phyloP scores from a whole-genome alignment of 2,113 vertebrate genomes.

The Myiozetetes cayanensis region DNA sequence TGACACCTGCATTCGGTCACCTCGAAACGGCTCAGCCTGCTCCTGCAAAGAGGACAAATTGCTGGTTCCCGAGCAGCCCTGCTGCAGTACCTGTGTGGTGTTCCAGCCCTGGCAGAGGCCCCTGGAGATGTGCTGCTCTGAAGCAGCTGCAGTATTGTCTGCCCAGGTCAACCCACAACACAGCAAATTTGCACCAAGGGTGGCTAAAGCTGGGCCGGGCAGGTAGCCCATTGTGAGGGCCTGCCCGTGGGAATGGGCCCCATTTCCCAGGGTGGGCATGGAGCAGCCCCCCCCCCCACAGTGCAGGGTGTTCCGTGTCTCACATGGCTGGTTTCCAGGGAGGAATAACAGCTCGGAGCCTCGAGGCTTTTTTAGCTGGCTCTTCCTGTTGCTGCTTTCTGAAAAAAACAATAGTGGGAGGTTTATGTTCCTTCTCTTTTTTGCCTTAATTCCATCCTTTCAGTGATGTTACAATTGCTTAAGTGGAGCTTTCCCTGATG shows the following conservation, averaged over 20 bases:
- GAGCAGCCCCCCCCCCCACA: background rate
- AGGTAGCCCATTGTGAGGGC: background rate
- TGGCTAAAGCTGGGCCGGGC: background rate
- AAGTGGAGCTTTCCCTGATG: conserved; percentile 19
- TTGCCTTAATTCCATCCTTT: conserved; percentile 50
- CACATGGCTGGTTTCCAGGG: background rate
- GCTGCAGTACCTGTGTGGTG: background rate
- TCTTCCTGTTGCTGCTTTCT: conserved; percentile 38
- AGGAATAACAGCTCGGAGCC: background rate
- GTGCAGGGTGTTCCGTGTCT: background rate
- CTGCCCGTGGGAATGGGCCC: background rate
- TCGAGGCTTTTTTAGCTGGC: background rate
- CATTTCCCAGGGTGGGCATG: rapidly evolving
- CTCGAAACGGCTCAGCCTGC: background rate
- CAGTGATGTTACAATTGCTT: conserved; percentile 64
- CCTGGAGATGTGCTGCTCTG: background rate
- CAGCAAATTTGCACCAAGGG: background rate
- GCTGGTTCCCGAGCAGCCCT: background rate
- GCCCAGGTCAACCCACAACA: background rate
- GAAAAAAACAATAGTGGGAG: conserved; percentile 47
- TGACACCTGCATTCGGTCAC: conserved; percentile 32
- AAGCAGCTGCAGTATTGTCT: background rate
- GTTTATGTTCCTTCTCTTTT: conserved; percentile 66
- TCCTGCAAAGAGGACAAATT: conserved; percentile 17
- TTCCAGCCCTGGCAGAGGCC: background rate